Base-by-base conservation (phyloP, 2,113 vertebrate species). In the Poeciliopsis turrubarensis region DNA sequence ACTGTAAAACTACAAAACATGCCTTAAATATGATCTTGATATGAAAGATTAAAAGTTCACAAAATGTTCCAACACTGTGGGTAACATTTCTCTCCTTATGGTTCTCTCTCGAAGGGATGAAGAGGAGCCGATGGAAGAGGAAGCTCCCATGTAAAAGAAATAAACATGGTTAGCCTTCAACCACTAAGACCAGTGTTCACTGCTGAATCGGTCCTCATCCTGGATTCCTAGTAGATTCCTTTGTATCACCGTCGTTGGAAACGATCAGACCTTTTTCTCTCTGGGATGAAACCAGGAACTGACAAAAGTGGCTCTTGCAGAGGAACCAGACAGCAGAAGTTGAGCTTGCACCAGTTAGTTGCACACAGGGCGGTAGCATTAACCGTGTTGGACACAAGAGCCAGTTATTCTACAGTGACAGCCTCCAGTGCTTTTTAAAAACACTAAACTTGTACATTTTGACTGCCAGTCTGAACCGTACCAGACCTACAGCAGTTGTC, bases 111-210 rank as follows among this genome's bases (percentile, higher is more conserved):
- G 0, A 92, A 98, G 97, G 79, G 84, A 95, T 0, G 96, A 97
- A 22, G 97, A 98, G 64, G 98, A 99, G 60, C 98, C 98, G 8
- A 99, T 99, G 98, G 97, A 99, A 82, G 97, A 98, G 86, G 98
- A 98, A 77, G 95, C 95, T 75, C 95, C 96, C 2, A 94, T 98
- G 96, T 98, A 98, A 96, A 94, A 81, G 68, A 75, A 1, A 93
- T 78, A 68, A 76, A 1, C 77, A 89, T 83, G 84, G 77, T 84
- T 80, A 51, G 79, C 80, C 93, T 94, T 86, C 67, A 78, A 95
- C 80, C 82, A 82, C 85, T 90, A 75, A 78, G 67, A 77, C 79
- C 77, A 65, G 75, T 65, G 79, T 94, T 83, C 83, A 90, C 95
- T 93, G 93, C 87, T 73, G 93, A 95, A 92, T 81, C 57, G 60